Evolutionary conservation across 2,888 invertebrate genomes (phyloP).

Genomic region (Calliphora vomitoria): DNA sequence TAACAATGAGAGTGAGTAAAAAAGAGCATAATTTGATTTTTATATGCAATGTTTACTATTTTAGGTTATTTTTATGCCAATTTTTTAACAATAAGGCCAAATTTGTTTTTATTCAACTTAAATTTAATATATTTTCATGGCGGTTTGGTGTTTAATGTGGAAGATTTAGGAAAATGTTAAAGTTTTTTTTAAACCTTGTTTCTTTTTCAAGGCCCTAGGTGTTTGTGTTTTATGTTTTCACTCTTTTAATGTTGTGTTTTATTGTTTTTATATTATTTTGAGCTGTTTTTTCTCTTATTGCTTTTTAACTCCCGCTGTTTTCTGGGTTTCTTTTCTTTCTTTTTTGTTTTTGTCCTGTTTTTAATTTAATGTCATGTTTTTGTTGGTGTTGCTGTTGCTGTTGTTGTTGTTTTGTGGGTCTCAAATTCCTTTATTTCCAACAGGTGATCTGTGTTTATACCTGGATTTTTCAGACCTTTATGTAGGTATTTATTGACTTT

Average conservation of each 20-base stretch:
- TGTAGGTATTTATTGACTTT: constrained; percentile 4
- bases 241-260: constrained; percentile 16
- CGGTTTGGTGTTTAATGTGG: too few relatives aligned
- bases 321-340: constrained; percentile 32
- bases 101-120: too few relatives aligned
- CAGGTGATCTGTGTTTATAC: constrained; percentile 69
- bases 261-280: background rate
- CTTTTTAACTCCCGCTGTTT: constrained; percentile 50
- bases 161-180: too few relatives aligned
- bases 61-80: too few relatives aligned
- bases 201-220: too few relatives aligned
- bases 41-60: too few relatives aligned
- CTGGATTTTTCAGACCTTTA: constrained; percentile 21
- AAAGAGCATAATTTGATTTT: too few relatives aligned
- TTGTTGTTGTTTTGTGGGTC: constrained; percentile 37
- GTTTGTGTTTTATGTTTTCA: background rate
- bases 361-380: constrained; percentile 41
- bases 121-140: too few relatives aligned
- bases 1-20: too few relatives aligned
- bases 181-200: too few relatives aligned
- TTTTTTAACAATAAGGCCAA: too few relatives aligned
- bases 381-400: constrained; percentile 26
- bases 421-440: constrained; percentile 62
- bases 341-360: constrained; percentile 39
- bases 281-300: background rate